phyloP scores from a whole-genome alignment of 2,797 vertebrate genomes.

The Antrozous pallidus region DNA sequence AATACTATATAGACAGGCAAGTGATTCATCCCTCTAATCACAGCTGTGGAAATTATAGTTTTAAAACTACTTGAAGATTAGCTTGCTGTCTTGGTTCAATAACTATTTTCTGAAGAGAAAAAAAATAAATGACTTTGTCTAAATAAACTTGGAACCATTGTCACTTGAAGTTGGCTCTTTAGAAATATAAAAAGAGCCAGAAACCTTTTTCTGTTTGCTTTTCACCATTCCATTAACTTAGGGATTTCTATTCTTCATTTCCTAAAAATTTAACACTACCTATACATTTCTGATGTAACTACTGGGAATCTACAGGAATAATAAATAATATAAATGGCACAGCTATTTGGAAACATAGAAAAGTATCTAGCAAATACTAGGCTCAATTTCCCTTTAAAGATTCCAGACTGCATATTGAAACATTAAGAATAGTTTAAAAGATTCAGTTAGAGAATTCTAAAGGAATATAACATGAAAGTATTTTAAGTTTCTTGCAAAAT shows the following conservation, averaged over 20 bases:
- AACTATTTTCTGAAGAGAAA: not conserved
- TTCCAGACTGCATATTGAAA: not conserved
- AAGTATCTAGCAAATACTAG: not conserved
- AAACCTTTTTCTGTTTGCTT: not conserved
- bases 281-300: conserved; percentile 9
- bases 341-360: conserved; percentile 21
- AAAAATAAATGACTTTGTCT: not conserved
- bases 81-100: not conserved
- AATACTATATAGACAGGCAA: not conserved
- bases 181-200: not conserved
- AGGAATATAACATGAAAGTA: not conserved
- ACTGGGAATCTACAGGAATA: not conserved
- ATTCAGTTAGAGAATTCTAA: not conserved
- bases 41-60: not conserved
- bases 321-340: conserved; percentile 23
- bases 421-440: not conserved
- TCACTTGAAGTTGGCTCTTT: not conserved
- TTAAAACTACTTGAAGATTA: not conserved
- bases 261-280: not conserved
- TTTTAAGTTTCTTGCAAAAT: conserved; percentile 2
- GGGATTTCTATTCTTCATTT: not conserved
- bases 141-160: not conserved
- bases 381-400: not conserved
- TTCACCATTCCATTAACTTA: not conserved
- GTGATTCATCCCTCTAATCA: not conserved